phyloP scores from a whole-genome alignment of 2,113 vertebrate species.

The Speoplatyrhinus poulsoni region DNA sequence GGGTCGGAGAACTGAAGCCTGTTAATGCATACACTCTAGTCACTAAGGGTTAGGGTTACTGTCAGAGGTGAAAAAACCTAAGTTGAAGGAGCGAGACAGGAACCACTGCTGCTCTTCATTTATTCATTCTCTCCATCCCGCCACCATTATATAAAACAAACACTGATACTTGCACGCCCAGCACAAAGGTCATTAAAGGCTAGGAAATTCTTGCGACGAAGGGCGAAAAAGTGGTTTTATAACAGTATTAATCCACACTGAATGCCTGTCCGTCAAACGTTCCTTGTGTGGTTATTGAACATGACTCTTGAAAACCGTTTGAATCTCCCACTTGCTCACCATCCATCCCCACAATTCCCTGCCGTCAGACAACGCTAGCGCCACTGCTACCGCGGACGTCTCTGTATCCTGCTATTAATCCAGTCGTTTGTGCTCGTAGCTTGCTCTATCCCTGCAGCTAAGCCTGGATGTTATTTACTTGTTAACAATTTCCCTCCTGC shows the following conservation, averaged over 20 bases:
- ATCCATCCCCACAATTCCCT: slow-evolving; percentile 53
- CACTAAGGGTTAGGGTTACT: slow-evolving; percentile 13
- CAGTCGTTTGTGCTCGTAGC: slow-evolving; percentile 56
- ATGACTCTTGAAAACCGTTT: slow-evolving; percentile 22
- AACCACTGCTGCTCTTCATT: slow-evolving; percentile 33
- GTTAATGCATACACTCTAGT: slow-evolving; percentile 10
- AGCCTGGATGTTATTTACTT: slow-evolving; percentile 49
- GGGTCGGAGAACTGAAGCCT: slow-evolving; percentile 6
- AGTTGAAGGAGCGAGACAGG: slow-evolving; percentile 10
- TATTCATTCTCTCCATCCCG: slow-evolving; percentile 40
- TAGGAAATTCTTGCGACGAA: slow-evolving; percentile 33
- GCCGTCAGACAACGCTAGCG: slow-evolving; percentile 39
- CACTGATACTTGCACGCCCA: slow-evolving; percentile 22
- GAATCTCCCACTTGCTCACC: slow-evolving; percentile 21
- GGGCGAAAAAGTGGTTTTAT: slow-evolving; percentile 55
- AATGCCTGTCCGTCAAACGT: slow-evolving; percentile 36
- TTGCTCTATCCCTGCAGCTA: slow-evolving; percentile 36
- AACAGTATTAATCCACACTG: slow-evolving; percentile 40
- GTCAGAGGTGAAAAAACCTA: slow-evolving; percentile 35
- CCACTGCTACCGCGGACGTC: slow-evolving; percentile 46
- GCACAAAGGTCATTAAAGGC: slow-evolving; percentile 52
- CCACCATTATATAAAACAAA: slow-evolving; percentile 24
- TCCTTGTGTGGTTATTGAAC: slow-evolving; percentile 15
- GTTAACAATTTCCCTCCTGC: slow-evolving; percentile 12
- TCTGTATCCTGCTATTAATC: slow-evolving; percentile 63